A percentile compares a stretch with the other conserved stretches of the same genome.
Evolutionary conservation across 92 coral and sea anemone species (phyloP).

Genomic region (Umimayanthus chanpuru): DNA sequence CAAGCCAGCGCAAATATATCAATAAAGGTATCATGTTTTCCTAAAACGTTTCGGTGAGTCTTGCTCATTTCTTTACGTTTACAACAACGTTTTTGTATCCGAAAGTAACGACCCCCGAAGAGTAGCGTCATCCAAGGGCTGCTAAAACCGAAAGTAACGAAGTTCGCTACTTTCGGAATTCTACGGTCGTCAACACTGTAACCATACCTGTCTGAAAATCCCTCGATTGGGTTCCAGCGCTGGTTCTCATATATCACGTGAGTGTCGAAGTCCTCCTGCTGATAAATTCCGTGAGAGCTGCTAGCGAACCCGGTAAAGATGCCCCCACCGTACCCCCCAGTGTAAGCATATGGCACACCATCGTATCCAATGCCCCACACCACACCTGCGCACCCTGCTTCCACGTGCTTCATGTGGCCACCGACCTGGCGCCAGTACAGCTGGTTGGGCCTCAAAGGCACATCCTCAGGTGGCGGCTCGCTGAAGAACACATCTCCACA

Average conservation of each 20-base stretch:
- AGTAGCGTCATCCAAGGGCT: too few relatives aligned
- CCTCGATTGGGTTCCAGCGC: constrained; percentile 94
- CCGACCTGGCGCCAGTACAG: constrained; percentile 96
- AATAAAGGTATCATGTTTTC: too few relatives aligned
- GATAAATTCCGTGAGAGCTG: constrained; percentile 75
- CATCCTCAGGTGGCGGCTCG: constrained; percentile 65
- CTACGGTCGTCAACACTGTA: too few relatives aligned
- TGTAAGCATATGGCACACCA: constrained; percentile 84
- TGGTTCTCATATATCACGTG: constrained; percentile 91
- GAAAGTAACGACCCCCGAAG: too few relatives aligned
- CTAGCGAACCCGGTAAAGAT: constrained; percentile 76
- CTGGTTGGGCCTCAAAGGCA: constrained; percentile 64
- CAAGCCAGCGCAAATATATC: too few relatives aligned
- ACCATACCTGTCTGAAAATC: constrained; percentile 87
- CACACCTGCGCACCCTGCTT: constrained; percentile 83
- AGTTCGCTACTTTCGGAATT: too few relatives aligned
- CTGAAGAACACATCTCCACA: constrained; percentile 95
- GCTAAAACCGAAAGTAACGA: too few relatives aligned
- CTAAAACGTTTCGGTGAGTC: too few relatives aligned
- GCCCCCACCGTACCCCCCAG: constrained; percentile 98
- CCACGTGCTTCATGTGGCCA: constrained; percentile 87
- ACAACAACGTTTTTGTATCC: too few relatives aligned
- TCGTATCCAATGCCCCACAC: constrained; percentile 97
- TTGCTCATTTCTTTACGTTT: too few relatives aligned
- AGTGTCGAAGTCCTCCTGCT: constrained; percentile 81